Conservation (phyloP, 2,888 invertebrate species). For the Antheraea assamensis region DNA sequence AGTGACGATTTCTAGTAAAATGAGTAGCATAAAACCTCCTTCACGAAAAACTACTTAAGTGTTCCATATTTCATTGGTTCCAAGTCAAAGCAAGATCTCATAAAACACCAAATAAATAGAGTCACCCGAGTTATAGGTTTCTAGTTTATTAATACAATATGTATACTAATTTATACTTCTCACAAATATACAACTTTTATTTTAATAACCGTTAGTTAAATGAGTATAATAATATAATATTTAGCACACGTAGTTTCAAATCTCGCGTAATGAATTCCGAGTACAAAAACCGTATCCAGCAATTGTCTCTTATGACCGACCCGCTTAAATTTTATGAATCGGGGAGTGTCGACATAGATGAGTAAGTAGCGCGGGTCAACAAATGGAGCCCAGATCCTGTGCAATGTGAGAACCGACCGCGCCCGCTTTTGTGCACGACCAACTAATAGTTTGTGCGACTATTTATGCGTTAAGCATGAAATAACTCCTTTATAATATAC, state of each 20-base stretch:
- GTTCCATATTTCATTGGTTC: no score
- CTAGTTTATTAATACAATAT: neutral
- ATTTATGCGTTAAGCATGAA: conserved; percentile 25
- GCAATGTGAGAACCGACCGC: conserved; percentile 66
- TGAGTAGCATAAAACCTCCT: no score
- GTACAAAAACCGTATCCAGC: neutral
- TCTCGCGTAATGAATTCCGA: neutral
- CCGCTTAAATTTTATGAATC: conserved; percentile 19
- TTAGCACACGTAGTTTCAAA: neutral
- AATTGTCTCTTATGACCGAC: neutral
- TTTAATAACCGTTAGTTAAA: neutral
- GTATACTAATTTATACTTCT: neutral
- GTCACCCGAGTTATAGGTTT: neutral
- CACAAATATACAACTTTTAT: neutral
- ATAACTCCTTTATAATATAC: conserved; percentile 34
- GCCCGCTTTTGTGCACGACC: conserved; percentile 52
- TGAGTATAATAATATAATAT: neutral
- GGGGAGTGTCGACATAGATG: conserved; percentile 69
- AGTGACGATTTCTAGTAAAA: no score
- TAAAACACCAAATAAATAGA: neutral
- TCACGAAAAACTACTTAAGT: no score
- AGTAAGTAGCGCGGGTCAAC: conserved; percentile 58
- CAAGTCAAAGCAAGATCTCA: neutral
- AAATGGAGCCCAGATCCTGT: conserved; percentile 81
- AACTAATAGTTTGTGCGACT: conserved; percentile 36